Percentiles rank a stretch among this genome's conserved stretches.
These are phyloP conservation scores for Hirtodrosophila cameraria DNA, from an alignment of 2,888 invertebrate genomes.

Conservation along the genomic window DNA sequence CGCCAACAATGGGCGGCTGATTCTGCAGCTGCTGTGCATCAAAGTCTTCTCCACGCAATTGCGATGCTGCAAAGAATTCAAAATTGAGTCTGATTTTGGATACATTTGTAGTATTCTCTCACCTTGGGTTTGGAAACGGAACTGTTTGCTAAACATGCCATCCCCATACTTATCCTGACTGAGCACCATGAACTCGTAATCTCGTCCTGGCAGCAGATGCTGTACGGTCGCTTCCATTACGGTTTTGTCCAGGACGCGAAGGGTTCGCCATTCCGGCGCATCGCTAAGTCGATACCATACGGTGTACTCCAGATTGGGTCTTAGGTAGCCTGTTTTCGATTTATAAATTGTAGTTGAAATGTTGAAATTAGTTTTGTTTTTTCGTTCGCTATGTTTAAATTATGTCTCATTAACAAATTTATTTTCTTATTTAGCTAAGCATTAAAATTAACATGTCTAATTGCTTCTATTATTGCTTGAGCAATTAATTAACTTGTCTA, in stretches of 20 bases:
- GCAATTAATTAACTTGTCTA: too few relatives aligned
- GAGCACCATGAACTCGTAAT: conserved; percentile 96
- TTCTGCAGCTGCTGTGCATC: conserved; percentile 54
- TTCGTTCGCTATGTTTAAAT: too few relatives aligned
- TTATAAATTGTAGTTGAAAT: too few relatives aligned
- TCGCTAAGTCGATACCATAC: conserved; percentile 93
- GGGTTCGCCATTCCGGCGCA: conserved; percentile 92
- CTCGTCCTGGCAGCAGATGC: conserved; percentile 89
- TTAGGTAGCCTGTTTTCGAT: conserved; percentile 86
- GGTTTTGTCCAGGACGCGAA: conserved; percentile 89
- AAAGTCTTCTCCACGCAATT: conserved; percentile 50
- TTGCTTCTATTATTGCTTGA: too few relatives aligned
- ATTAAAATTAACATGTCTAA: too few relatives aligned
- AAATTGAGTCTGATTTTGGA: not conserved
- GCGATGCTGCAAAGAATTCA: conserved; percentile 23
- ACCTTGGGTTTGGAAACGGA: conserved; percentile 90
- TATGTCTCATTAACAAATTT: too few relatives aligned
- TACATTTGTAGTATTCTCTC: conserved; percentile 24
- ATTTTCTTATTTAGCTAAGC: too few relatives aligned
- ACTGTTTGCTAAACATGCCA: conserved; percentile 94
- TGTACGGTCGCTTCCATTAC: conserved; percentile 91
- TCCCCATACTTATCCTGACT: conserved; percentile 94
- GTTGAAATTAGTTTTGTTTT: too few relatives aligned
- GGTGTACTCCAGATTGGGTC: conserved; percentile 91
- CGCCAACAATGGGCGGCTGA: conserved; percentile 46